Percentiles rank a stretch among this genome's conserved stretches.
Conservation (phyloP, 1,140 invertebrate species). For the Panagrolaimus sp. region DNA sequence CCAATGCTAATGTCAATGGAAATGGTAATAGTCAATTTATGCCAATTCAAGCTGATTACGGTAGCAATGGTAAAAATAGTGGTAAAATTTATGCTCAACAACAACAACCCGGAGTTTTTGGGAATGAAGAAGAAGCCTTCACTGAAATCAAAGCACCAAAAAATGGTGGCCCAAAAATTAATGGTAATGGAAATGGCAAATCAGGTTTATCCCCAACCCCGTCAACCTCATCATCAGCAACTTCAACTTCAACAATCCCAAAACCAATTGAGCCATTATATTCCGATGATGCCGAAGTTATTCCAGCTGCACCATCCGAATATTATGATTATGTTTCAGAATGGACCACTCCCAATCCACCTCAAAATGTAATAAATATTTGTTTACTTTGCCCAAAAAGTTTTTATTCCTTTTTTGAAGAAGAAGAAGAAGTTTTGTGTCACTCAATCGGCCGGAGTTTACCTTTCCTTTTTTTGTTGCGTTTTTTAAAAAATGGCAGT, state of each 20-base stretch:
- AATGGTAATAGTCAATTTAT: neutral
- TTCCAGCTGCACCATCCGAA: neutral
- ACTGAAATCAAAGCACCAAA: neutral
- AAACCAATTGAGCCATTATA: neutral
- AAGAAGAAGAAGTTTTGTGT: too few relatives aligned
- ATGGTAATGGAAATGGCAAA: neutral
- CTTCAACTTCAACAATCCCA: neutral
- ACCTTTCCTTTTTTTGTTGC: neutral
- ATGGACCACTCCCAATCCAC: neutral
- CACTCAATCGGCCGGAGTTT: too few relatives aligned
- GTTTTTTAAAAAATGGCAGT: neutral
- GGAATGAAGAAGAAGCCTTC: neutral
- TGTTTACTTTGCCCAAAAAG: neutral
- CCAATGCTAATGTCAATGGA: neutral
- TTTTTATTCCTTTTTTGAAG: neutral
- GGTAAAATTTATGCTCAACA: neutral
- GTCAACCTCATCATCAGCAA: neutral
- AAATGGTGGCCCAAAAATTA: too few relatives aligned
- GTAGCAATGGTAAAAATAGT: too few relatives aligned
- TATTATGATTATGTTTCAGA: slow-evolving; percentile 12
- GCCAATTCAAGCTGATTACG: too few relatives aligned
- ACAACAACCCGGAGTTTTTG: neutral
- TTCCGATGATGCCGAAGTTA: neutral
- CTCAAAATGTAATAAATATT: slow-evolving; percentile 6
- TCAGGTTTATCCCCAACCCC: neutral